Base-by-base conservation (phyloP, 2,113 vertebrate species). In the Mesocricetus auratus region DNA sequence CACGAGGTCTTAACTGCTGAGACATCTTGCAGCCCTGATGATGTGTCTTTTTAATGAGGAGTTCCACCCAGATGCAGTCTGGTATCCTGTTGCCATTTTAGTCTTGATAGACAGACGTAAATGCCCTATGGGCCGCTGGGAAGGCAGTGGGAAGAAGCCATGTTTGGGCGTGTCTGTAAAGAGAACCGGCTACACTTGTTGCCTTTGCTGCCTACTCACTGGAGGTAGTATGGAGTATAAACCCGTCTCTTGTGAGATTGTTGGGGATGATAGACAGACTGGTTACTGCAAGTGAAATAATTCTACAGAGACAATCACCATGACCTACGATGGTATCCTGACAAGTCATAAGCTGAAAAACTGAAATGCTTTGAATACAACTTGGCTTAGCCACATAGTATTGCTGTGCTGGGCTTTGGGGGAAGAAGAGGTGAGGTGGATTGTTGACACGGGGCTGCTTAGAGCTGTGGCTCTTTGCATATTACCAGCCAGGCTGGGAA, bases 11-110 rank as follows among this genome's bases (percentile, higher is more conserved):
- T 85, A 64, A 85, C 24, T 45, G 8, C 39, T 19, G n/a, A 15
- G 3, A 3, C 12, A 26, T 45, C 58, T 85, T 58, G 45, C 39
- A 64, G 58, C 13, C 58, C 82, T 31, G n/a, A 17, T 31, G 82
- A 85, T 62, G n/a, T 64, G 58, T n/a, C 39, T 88, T 89, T 94
- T 73, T 39, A 71, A 82, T 71, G 85, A 90, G 89, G 50, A 75
- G 45, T 56, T 68, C 36, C 1, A 12, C 88, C 82, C 71, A 47
- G 53, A 93, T 24, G n/a, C 29, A 31, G 29, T 62, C 60, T 66
- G 2, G 50, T 66, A 3, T 95, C 78, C 71, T 69, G 24, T 91
- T 79, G 50, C 21, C 88, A n/a, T 88, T 68, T 90, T 62, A 60
- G 90, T 60, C 42, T 6, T 12, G 53, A 42, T 6, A 68, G 56